These are phyloP conservation scores for Somateria mollissima DNA, from an alignment of 2,797 vertebrate species.

Conservation along the genomic window DNA sequence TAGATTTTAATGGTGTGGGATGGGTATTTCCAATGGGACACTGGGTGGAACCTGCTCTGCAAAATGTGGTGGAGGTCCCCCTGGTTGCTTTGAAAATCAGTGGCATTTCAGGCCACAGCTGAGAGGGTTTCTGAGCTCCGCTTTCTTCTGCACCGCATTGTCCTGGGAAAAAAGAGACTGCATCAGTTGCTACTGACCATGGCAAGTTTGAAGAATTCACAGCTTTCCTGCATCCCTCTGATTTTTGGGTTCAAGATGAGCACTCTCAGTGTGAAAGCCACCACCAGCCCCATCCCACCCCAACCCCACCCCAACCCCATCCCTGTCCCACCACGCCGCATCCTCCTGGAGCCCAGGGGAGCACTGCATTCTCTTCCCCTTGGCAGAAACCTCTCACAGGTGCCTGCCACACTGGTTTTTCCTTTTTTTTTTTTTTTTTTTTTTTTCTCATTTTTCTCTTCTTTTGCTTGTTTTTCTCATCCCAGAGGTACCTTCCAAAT, in stretches of 20 bases:
- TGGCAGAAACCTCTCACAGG: conserved; percentile 14
- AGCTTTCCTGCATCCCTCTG: neutral
- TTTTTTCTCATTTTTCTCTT: neutral
- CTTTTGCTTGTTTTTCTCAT: conserved; percentile 29
- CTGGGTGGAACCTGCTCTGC: neutral
- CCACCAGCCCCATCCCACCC: no score
- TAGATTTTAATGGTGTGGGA: accelerated
- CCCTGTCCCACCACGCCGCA: neutral
- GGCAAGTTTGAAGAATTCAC: neutral
- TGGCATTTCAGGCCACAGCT: accelerated
- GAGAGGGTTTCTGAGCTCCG: neutral
- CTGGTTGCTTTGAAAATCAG: accelerated
- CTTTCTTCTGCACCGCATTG: neutral
- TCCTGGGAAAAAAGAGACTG: accelerated
- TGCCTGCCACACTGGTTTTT: neutral
- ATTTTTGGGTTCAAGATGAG: neutral
- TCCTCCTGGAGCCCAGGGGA: neutral
- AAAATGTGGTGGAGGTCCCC: accelerated
- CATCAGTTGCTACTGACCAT: accelerated
- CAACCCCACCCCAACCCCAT: accelerated
- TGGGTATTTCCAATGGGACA: accelerated
- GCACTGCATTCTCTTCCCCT: neutral
- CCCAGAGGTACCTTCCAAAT: conserved; percentile 70
- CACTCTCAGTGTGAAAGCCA: accelerated
- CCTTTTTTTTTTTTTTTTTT: accelerated